A percentile compares a stretch with the other conserved stretches of the same genome.
Evolutionary conservation across 2,797 vertebrate genomes (phyloP).

Genomic region (Diplodus puntazzo): DNA sequence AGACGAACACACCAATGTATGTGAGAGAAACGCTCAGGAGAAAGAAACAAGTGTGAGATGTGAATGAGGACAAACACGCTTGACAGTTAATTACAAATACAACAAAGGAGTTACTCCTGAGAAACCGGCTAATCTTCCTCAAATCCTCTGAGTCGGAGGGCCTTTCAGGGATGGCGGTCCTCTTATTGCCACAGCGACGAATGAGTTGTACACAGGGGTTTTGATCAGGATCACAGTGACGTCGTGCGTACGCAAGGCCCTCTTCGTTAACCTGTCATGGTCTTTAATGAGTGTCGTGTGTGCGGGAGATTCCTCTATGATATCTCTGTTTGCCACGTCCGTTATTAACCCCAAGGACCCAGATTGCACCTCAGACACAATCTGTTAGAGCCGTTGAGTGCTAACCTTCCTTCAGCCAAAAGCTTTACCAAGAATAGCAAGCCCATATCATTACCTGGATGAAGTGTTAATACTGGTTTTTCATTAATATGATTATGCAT

Average conservation of each 20-base stretch:
- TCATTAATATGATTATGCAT: conserved; percentile 62
- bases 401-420: conserved; percentile 44
- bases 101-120: conserved; percentile 25
- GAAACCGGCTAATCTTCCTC: conserved; percentile 29
- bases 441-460: conserved; percentile 58
- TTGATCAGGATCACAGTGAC: conserved; percentile 46
- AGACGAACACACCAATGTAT: background rate
- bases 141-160: conserved; percentile 27
- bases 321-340: conserved; percentile 26
- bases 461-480: conserved; percentile 49
- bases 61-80: conserved; percentile 11
- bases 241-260: conserved; percentile 41
- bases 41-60: background rate
- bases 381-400: conserved; percentile 21
- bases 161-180: conserved; percentile 27
- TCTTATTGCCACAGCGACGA: conserved; percentile 40
- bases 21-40: conserved; percentile 8
- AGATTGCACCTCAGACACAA: conserved; percentile 33
- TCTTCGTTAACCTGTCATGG: conserved; percentile 37
- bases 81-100: conserved; percentile 18
- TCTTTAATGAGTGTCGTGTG: conserved; percentile 16
- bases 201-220: conserved; percentile 47
- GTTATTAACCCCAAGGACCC: conserved; percentile 40
- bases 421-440: conserved; percentile 43
- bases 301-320: conserved; percentile 45